A percentile compares a stretch with the other conserved stretches of the same genome.
Evolutionary conservation across 2,888 invertebrate species (phyloP).

Genomic region (Trissonchulus sp.): DNA sequence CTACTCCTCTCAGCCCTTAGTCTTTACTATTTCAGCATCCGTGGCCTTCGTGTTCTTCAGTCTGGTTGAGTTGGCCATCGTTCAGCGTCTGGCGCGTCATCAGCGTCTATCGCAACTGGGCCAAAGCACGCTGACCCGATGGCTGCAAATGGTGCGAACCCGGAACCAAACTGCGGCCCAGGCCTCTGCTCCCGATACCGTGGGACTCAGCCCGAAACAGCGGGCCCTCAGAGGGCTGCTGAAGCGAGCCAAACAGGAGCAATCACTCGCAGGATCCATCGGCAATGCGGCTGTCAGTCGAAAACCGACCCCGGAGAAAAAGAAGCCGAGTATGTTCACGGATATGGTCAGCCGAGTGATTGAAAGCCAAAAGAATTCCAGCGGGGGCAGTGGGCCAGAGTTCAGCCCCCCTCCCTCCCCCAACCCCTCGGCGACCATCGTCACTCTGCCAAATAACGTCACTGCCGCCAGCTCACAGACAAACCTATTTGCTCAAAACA

Average conservation of each 20-base stretch:
- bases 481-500: neutral
- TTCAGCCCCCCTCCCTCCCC: neutral
- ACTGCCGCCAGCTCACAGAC: neutral
- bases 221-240: neutral
- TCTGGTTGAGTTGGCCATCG: conserved; percentile 24
- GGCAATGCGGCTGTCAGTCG: too few species aligned
- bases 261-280: neutral
- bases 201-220: neutral
- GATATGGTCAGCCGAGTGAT: neutral
- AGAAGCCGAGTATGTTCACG: neutral
- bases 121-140: neutral
- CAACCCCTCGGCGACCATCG: neutral
- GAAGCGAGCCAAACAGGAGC: neutral
- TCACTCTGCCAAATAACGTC: neutral
- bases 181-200: neutral
- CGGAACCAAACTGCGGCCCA: neutral
- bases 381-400: neutral
- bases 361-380: neutral
- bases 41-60: conserved; percentile 26
- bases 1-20: too few species aligned
- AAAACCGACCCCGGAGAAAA: neutral
- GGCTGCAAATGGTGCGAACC: conserved; percentile 19
- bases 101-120: conserved; percentile 17
- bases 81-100: neutral
- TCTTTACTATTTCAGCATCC: neutral